These are phyloP conservation scores for Brachionus rotundiformis DNA, from an alignment of 1,140 invertebrate species.

Conservation along the genomic window DNA sequence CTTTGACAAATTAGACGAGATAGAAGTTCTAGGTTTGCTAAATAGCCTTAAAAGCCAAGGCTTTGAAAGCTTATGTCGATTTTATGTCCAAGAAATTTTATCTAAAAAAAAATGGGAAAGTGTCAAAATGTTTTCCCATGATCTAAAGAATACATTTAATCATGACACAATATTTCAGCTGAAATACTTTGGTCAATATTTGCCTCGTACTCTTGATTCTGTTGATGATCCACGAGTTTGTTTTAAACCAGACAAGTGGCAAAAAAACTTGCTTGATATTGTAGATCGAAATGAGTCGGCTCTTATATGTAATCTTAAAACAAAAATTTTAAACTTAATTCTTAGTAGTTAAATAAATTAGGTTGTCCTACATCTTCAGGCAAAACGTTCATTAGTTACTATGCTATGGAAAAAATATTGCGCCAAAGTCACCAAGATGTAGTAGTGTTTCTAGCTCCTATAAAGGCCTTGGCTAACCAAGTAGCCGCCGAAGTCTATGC, in stretches of 20 bases:
- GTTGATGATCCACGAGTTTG: neutral
- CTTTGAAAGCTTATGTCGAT: neutral
- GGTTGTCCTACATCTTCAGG: conserved; percentile 33
- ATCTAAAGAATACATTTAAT: neutral
- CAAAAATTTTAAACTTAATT: neutral
- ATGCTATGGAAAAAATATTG: conserved; percentile 6
- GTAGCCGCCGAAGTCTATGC: conserved; percentile 16
- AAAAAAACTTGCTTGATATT: conserved; percentile 22
- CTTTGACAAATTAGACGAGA: neutral
- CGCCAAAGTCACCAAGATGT: neutral
- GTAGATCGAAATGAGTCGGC: conserved; percentile 25
- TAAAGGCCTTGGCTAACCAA: conserved; percentile 12
- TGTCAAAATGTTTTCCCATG: neutral
- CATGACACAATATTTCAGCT: conserved; percentile 21
- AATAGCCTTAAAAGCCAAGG: neutral
- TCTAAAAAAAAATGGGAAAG: neutral
- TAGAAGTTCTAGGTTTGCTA: neutral
- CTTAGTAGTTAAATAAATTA: neutral
- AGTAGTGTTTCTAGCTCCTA: neutral
- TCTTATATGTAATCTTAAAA: neutral
- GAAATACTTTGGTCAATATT: conserved; percentile 28
- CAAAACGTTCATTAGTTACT: conserved; percentile 16
- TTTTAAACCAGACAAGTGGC: conserved; percentile 23
- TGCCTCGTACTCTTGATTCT: neutral
- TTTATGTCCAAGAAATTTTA: neutral